Base-by-base conservation (phyloP, 2,113 vertebrate species). In the Shinisaurus crocodilurus region DNA sequence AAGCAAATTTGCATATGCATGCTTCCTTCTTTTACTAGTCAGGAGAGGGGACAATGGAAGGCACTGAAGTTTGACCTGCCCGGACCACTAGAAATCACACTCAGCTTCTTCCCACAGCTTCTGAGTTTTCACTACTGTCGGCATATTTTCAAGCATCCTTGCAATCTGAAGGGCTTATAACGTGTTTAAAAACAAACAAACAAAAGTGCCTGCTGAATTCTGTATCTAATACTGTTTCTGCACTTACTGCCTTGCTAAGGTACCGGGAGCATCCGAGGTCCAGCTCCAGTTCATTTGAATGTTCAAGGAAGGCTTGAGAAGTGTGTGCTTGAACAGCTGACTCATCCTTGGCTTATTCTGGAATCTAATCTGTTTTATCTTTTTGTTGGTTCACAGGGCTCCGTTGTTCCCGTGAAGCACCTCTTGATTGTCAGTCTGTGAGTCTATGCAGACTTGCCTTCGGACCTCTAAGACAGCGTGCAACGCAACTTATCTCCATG, bases 291-390 rank as follows among this genome's bases (percentile, higher is more conserved):
- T 84, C 37, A 43, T 89, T 63, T 74, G 3, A n/a, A 50, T 34
- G 15, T 83, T 8, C 74, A 72, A 43, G 45, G 25, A 57, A 34
- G n/a, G 40, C 16, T 29, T 69, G 63, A 85, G 16, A 45, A 40
- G 3, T 60, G 16, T 77, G 45, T 70, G 81, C 48, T 86, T 86
- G 5, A 60, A 57, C 48, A 48, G 3, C 7, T 72, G 75, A 65
- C 13, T 60, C 40, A 40, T 76, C 45, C 72, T 77, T 25, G 20
- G 25, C 32, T 79, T 54, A 23, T 69, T 29, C 25, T 79, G 37
- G 34, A 70, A 88, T 72, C 82, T 91, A 85, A 91, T 65, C 25
- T 63, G 29, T 81, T 85, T 80, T 91, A 81, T 50, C 20, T 43
- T 84, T 74, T 80, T 45, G 34, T 54, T 83, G 75, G 34, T 72